These are phyloP conservation scores for Meandrina meandrites DNA, from an alignment of 92 coral and sea anemone genomes.

Conservation along the genomic window DNA sequence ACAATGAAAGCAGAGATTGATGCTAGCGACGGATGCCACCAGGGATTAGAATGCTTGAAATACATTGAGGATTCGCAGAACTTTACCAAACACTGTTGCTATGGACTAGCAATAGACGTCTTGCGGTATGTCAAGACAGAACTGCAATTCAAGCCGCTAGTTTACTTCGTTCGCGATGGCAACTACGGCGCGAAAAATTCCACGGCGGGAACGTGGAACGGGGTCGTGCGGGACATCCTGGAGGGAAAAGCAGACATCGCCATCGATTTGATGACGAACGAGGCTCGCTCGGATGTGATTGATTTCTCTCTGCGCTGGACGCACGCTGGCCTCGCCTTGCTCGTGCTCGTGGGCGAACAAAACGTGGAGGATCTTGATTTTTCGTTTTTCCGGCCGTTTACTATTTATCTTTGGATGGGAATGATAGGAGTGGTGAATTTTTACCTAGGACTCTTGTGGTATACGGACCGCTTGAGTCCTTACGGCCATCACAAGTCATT, in stretches of 20 bases:
- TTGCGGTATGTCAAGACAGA: constrained; percentile 68
- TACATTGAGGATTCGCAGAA: constrained; percentile 38
- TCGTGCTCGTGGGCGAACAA: constrained; percentile 85
- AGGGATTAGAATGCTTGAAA: constrained; percentile 67
- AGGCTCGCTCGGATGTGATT: constrained; percentile 81
- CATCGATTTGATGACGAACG: constrained; percentile 88
- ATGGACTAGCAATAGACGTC: constrained; percentile 85
- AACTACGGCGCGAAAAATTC: constrained; percentile 85
- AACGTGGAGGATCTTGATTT: constrained; percentile 73
- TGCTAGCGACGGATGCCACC: constrained; percentile 62
- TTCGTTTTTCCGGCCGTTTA: constrained; percentile 78
- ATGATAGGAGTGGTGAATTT: constrained; percentile 77
- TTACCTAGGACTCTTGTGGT: constrained; percentile 69
- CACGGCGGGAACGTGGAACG: constrained; percentile 76
- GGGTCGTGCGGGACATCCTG: constrained; percentile 71
- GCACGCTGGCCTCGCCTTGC: constrained; percentile 81
- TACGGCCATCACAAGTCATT: constrained; percentile 58
- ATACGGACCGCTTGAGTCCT: constrained; percentile 76
- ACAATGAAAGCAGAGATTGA: constrained; percentile 75
- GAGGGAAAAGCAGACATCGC: constrained; percentile 76
- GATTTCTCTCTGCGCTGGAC: constrained; percentile 92
- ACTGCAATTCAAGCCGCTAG: constrained; percentile 77
- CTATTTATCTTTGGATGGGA: constrained; percentile 74
- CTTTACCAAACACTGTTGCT: constrained; percentile 72
- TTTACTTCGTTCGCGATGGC: constrained; percentile 87